A percentile compares a stretch with the other conserved stretches of the same genome.
Conservation (phyloP, 2,113 vertebrate species). For the Sporophila hypoxantha region DNA sequence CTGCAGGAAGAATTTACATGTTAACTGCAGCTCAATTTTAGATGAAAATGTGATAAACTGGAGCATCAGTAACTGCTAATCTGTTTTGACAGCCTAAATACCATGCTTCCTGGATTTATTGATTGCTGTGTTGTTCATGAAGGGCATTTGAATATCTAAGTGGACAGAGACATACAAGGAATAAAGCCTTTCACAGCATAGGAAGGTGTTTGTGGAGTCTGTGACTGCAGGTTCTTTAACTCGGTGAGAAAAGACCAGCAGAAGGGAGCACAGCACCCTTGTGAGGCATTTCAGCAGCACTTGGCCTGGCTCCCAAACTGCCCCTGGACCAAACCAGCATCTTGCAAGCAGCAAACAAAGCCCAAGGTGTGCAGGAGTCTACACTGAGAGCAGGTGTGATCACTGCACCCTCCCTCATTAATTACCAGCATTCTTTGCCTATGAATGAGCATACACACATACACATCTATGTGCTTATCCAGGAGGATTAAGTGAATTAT, state of each 20-base stretch:
- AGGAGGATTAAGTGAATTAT: background rate
- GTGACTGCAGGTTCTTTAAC: background rate
- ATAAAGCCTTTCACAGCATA: background rate
- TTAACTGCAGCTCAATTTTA: background rate
- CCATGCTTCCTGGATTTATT: background rate
- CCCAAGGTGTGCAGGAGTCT: background rate
- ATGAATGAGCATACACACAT: background rate
- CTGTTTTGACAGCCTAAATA: conserved; percentile 19
- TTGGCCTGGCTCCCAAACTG: background rate
- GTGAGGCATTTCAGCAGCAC: background rate
- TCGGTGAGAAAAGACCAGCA: background rate
- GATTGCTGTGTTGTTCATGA: background rate
- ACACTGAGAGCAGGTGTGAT: background rate
- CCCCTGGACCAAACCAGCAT: background rate
- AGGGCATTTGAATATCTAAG: background rate
- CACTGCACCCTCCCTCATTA: background rate
- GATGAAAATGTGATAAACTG: background rate
- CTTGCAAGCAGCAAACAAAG: background rate
- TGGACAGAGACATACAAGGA: background rate
- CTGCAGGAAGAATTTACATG: background rate
- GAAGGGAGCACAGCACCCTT: background rate
- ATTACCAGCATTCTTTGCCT: background rate
- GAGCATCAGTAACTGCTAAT: background rate
- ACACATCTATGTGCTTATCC: background rate
- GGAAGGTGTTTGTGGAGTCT: background rate